Evolutionary conservation across 1,140 invertebrate genomes (phyloP).

Genomic region (Pachypeltis micranthus): DNA sequence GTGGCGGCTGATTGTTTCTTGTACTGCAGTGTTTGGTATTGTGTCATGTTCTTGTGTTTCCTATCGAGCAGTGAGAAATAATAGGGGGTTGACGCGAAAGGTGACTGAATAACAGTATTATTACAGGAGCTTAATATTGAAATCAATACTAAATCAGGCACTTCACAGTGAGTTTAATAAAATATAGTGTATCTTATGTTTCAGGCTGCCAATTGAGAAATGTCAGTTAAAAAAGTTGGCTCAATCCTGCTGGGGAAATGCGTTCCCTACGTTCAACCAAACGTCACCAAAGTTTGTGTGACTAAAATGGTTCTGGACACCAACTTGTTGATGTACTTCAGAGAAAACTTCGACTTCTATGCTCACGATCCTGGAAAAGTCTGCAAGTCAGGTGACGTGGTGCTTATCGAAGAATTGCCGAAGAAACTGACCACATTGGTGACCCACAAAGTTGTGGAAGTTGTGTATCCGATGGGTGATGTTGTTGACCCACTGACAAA

Average conservation of each 20-base stretch:
- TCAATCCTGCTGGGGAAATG: slow-evolving; percentile 47
- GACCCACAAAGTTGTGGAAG: slow-evolving; percentile 62
- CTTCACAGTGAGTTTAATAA: too few relatives aligned
- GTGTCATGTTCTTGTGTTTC: too few relatives aligned
- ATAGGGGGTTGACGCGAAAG: too few relatives aligned
- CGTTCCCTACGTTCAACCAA: slow-evolving; percentile 55
- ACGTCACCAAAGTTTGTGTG: slow-evolving; percentile 61
- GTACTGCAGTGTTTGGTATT: too few relatives aligned
- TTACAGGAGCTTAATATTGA: too few relatives aligned
- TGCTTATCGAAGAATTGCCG: slow-evolving; percentile 59
- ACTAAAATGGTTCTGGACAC: slow-evolving; percentile 54
- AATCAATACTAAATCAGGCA: too few relatives aligned
- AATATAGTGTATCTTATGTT: too few relatives aligned
- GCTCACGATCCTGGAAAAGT: slow-evolving; percentile 62
- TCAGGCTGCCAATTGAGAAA: too few relatives aligned
- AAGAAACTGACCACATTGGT: slow-evolving; percentile 60
- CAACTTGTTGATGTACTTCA: slow-evolving; percentile 62
- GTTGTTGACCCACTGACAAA: slow-evolving; percentile 69
- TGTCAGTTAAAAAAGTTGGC: not conserved
- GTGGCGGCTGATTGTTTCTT: too few relatives aligned
- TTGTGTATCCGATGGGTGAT: slow-evolving; percentile 70
- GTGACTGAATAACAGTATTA: too few relatives aligned
- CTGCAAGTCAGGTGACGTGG: slow-evolving; percentile 70
- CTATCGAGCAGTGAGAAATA: too few relatives aligned
- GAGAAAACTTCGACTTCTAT: slow-evolving; percentile 52